A percentile compares a stretch with the other conserved stretches of the same genome.
Conservation (phyloP, 37 sponge, comb jelly and placozoan species). For the Corticium candelabrum region DNA sequence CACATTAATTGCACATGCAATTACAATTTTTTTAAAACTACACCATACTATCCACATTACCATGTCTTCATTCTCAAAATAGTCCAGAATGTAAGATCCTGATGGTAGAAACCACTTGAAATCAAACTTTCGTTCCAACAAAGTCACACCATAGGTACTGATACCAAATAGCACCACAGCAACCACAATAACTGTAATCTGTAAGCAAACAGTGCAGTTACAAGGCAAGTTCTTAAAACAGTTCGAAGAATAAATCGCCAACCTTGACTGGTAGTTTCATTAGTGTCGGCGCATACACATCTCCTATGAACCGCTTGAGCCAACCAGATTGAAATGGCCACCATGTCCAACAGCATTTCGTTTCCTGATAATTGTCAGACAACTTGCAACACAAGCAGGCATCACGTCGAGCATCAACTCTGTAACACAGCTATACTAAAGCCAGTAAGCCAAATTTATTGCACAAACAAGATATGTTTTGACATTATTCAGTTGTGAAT, state of each 20-base stretch:
- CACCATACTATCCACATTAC: constrained; percentile 2
- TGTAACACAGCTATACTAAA: too few species aligned
- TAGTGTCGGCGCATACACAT: not conserved
- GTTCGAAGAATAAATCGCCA: not conserved
- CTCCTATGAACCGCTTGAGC: not conserved
- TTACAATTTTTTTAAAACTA: not conserved
- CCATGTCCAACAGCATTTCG: not conserved
- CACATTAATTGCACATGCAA: not conserved
- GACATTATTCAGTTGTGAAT: too few species aligned
- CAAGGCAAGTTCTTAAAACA: not conserved
- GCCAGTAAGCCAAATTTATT: not conserved
- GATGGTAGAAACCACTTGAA: constrained; percentile 21
- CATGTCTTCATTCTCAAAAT: constrained; percentile 13
- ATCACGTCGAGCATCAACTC: constrained; percentile 5
- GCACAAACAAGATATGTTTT: too few species aligned
- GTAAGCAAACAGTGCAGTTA: not conserved
- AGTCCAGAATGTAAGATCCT: constrained; percentile 21
- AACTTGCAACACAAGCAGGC: constrained; percentile 2
- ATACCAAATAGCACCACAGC: constrained; percentile 9
- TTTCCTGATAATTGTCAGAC: not conserved
- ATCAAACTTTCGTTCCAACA: constrained; percentile 11
- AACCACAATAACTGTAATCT: constrained; percentile 9
- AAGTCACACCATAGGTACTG: constrained; percentile 15
- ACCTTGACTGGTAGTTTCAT: constrained; percentile 2
- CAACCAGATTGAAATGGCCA: not conserved